Conservation (phyloP, 2,113 vertebrate species). For the Acanthisitta chloris region DNA sequence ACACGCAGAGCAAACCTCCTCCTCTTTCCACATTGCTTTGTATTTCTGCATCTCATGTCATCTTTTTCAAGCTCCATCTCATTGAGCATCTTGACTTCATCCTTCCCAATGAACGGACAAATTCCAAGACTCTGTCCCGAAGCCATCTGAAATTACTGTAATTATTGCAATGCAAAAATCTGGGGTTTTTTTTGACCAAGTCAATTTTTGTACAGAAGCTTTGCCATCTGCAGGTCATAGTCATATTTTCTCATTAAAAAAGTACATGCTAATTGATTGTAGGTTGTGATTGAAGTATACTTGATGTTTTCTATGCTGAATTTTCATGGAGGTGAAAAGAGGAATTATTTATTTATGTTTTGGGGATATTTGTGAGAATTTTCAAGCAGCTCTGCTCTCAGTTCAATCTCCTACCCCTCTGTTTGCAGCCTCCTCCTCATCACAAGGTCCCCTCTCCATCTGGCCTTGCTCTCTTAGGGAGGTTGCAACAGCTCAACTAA, state of each 20-base stretch:
- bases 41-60: background rate
- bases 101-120: background rate
- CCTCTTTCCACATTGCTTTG: background rate
- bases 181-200: background rate
- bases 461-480: rapidly evolving
- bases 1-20: background rate
- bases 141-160: background rate
- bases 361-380: background rate
- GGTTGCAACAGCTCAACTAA: background rate
- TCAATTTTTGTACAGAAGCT: background rate
- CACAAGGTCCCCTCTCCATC: background rate
- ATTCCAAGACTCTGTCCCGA: background rate
- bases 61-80: background rate
- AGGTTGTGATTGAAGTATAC: background rate
- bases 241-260: background rate
- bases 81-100: background rate
- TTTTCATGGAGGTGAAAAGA: background rate
- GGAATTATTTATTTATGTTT: background rate
- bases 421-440: background rate
- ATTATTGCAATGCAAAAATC: background rate
- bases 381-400: background rate
- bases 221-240: background rate
- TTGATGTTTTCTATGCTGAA: background rate
- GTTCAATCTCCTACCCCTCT: background rate
- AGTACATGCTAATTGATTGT: background rate